These are phyloP conservation scores for Phalacrocorax carbo DNA, from an alignment of 2,113 vertebrate species.

Conservation along the genomic window DNA sequence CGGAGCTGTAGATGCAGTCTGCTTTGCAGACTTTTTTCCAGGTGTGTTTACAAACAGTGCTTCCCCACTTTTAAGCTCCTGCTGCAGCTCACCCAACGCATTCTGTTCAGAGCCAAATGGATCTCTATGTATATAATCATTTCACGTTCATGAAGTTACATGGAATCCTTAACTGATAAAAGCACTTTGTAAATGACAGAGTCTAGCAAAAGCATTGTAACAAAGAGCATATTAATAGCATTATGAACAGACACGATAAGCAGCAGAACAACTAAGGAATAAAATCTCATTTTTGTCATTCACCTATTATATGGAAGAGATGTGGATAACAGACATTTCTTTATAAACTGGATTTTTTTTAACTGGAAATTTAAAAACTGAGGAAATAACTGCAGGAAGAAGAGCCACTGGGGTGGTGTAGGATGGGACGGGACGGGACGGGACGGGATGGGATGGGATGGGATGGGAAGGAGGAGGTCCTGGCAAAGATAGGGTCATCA, in stretches of 20 bases:
- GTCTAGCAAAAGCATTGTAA: neutral
- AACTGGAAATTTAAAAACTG: neutral
- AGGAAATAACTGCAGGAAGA: conserved; percentile 12
- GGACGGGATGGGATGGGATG: neutral
- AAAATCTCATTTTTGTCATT: neutral
- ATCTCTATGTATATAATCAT: neutral
- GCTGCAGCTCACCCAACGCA: neutral
- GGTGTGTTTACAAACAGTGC: neutral
- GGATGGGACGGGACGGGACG: neutral
- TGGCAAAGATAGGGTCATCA: neutral
- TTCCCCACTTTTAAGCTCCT: neutral
- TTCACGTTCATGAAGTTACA: neutral
- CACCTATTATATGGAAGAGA: neutral
- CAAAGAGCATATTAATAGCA: neutral
- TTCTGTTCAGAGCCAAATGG: neutral
- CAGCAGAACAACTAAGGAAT: neutral
- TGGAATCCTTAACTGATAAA: neutral
- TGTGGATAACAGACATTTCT: neutral
- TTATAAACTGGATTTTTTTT: neutral
- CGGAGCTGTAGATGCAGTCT: neutral
- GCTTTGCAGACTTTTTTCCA: neutral
- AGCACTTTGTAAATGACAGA: neutral
- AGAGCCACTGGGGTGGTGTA: neutral
- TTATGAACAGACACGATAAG: neutral
- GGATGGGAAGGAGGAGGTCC: neutral